These are phyloP conservation scores for Megalurothrips usitatus DNA, from an alignment of 2,888 invertebrate species.

Conservation along the genomic window DNA sequence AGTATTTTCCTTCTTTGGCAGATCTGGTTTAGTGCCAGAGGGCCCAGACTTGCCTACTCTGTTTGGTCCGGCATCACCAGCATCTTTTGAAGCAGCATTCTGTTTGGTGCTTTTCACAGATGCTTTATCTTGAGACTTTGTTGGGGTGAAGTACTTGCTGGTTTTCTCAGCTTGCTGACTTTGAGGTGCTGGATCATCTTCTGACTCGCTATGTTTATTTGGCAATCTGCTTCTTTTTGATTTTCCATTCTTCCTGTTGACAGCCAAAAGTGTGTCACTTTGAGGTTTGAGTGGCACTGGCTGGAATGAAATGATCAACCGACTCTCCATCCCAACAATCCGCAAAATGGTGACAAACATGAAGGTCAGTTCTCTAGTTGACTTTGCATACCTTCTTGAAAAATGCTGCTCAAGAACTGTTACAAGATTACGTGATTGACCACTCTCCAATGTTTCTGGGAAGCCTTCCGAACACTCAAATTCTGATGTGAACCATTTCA, in stretches of 20 bases:
- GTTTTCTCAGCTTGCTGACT: conserved; percentile 31
- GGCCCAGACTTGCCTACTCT: conserved; percentile 27
- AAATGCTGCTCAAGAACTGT: conserved; percentile 55
- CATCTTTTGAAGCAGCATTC: conserved; percentile 47
- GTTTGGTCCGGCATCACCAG: not conserved
- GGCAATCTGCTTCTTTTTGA: conserved; percentile 36
- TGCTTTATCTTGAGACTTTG: conserved; percentile 37
- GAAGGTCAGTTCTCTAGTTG: conserved; percentile 65
- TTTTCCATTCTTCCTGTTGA: conserved; percentile 37
- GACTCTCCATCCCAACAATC: conserved; percentile 73
- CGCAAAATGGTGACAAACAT: conserved; percentile 73
- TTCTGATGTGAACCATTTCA: conserved; percentile 66
- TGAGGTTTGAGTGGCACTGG: conserved; percentile 68
- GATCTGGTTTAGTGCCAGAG: not conserved
- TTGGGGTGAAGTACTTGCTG: conserved; percentile 31
- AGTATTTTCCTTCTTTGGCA: not conserved
- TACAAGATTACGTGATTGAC: conserved; percentile 44
- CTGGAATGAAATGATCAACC: conserved; percentile 75
- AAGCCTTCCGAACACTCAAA: conserved; percentile 51
- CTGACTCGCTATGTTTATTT: conserved; percentile 30
- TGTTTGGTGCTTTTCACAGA: conserved; percentile 43
- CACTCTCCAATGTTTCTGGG: conserved; percentile 39
- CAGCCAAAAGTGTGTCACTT: conserved; percentile 42
- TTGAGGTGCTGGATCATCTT: conserved; percentile 31
- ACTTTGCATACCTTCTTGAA: conserved; percentile 56